Base-by-base conservation (phyloP, 2,113 vertebrate genomes). In the Callospermophilus lateralis region DNA sequence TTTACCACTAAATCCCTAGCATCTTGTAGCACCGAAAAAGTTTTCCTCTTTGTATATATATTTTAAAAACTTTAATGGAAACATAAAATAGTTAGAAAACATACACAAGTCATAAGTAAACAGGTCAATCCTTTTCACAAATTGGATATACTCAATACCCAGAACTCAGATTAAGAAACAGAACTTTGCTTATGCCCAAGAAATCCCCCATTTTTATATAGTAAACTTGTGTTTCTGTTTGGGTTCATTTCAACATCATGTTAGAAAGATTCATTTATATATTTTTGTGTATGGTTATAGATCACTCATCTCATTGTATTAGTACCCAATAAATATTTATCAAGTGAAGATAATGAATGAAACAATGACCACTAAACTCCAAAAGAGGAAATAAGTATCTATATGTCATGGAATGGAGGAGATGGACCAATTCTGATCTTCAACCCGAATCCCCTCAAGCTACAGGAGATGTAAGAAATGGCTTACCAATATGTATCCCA, bases 321-420 rank as follows among this genome's bases (percentile, higher is more conserved):
- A 73, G 22, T 55, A 0, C 19, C 37, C n/a, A 84, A 45, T 78
- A 88, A 84, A 85, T 78, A 73, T 67, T 93, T 85, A 42, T 84
- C 51, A 89, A 90, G 77, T 79, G 55, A 84, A 84, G 65, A 91
- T 74, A 83, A 90, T 93, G 26, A 92, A 84, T 65, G 53, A 96
- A 86, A 79, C 6, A 19, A 77, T 58, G 28, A 42, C 83, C 22
- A 15, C 55, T 67, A 65, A 94, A 86, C 67, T 84, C 19, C 45
- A 48, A 68, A 90, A 91, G 48, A 83, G 7, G 2, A 87, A 68
- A 12, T 26, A 65, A 83, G 6, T 74, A 19, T 79, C 10, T 39
- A 55, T 16, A 12, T 39, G 28, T 87, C 84, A 76, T 53, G 65
- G 15, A 88, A 78, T n/a, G 34, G 89, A 92, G 42, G 37, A 84